Conservation (phyloP, 1,140 invertebrate genomes). For the Periplaneta americana region DNA sequence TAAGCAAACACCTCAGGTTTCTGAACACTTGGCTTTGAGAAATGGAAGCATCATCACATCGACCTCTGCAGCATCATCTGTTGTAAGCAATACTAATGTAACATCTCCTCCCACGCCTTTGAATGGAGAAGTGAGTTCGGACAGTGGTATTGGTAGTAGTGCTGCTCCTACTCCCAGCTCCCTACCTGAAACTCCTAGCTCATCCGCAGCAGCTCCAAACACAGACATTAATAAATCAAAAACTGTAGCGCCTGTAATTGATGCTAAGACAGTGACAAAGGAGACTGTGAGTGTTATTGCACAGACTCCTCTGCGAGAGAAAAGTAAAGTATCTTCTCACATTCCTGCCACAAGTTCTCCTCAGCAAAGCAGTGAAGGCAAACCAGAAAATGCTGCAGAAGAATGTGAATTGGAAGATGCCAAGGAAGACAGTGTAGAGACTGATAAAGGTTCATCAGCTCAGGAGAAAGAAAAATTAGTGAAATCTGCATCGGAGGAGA, state of each 20-base stretch:
- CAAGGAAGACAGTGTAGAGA: not conserved
- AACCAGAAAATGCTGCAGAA: not conserved
- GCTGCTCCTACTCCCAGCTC: not conserved
- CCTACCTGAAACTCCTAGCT: not conserved
- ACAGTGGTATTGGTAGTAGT: slow-evolving; percentile 14
- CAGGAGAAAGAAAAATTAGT: not conserved
- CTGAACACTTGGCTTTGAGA: not conserved
- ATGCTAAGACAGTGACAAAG: not conserved
- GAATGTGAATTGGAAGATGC: not conserved
- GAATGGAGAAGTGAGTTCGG: slow-evolving; percentile 19
- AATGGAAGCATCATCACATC: slow-evolving; percentile 10
- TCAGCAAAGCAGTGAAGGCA: not conserved
- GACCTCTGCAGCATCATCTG: not conserved
- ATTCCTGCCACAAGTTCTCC: not conserved
- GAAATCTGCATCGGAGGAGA: not conserved
- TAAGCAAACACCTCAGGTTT: not conserved
- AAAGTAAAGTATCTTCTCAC: not conserved
- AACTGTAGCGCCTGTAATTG: not conserved
- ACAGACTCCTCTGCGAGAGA: slow-evolving; percentile 2
- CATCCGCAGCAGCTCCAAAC: not conserved
- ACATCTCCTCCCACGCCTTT: slow-evolving; percentile 5
- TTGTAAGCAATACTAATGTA: slow-evolving; percentile 1
- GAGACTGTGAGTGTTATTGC: slow-evolving; percentile 13
- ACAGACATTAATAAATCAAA: slow-evolving; percentile 3
- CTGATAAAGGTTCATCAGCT: not conserved